Evolutionary conservation across 1,140 invertebrate genomes (phyloP), one percentile per base, ranked within the genome.

Genomic region (Luehdorfia chinensis): DNA sequence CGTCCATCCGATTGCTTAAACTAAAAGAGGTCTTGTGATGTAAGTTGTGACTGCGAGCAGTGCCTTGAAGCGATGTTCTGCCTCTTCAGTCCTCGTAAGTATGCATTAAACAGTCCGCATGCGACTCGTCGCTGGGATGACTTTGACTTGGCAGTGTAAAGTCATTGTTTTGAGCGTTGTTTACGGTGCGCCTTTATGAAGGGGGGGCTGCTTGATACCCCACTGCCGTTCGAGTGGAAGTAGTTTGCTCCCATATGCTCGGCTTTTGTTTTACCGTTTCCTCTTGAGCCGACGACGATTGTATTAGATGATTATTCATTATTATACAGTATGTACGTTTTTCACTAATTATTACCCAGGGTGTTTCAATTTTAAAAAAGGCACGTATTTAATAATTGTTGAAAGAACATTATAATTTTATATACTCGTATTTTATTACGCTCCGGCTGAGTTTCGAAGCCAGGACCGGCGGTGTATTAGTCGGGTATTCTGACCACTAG

Each of bases 11-110:
- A 18, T 11, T 5, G 12, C 1, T 9, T 11, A 31, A 31, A 31
- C 1, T 5, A 31, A 12, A 13, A 12, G 1, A 13, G n/a, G n/a
- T n/a, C n/a, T n/a, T n/a, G n/a, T n/a, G n/a, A n/a, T n/a, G n/a
- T n/a, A n/a, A n/a, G n/a, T n/a, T n/a, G n/a, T n/a, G n/a, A n/a
- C n/a, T n/a, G n/a, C n/a, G n/a, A n/a, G n/a, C n/a, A 37, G 34
- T 37, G 34, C 11, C 21, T 21, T 43, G 25, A 43, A 30, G n/a
- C n/a, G 23, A 43, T 43, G 39, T 43, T 43, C 39, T 43, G 39
- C 11, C 25, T 43, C n/a, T 43, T 43, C 39, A 43, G 39, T 11
- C 39, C 39, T 8, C 39, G 39, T 43, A 28, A 43, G 39, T 43
- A 27, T 12, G 18, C 27, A 14, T 43, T 28, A 27, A 34, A 16